Conservation (phyloP, 2,888 invertebrate genomes). For the Drosophila monieri region DNA sequence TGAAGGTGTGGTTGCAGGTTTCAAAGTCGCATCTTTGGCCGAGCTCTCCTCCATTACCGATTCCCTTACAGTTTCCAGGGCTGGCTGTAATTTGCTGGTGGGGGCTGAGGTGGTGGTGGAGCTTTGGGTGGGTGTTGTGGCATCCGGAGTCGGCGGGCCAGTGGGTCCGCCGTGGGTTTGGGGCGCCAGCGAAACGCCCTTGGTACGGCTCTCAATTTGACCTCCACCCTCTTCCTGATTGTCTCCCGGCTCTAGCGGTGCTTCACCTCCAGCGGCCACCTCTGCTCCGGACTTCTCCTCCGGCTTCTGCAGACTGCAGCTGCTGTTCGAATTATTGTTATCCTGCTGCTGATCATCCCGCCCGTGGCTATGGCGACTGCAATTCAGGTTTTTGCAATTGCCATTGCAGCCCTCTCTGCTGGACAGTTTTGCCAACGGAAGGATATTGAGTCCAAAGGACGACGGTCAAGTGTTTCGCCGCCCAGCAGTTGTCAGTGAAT, state of each 20-base stretch:
- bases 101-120: slow-evolving; percentile 2
- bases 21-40: slow-evolving; percentile 23
- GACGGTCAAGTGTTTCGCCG: slow-evolving; percentile 63
- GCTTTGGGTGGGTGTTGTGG: not conserved
- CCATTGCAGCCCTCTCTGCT: slow-evolving; percentile 65
- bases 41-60: slow-evolving; percentile 36
- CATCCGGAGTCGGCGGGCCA: slow-evolving; percentile 81
- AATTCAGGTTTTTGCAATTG: slow-evolving; percentile 76
- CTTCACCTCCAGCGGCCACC: slow-evolving; percentile 1
- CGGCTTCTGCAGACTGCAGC: slow-evolving; percentile 49
- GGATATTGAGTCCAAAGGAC: not conserved
- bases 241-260: slow-evolving; percentile 51
- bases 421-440: slow-evolving; percentile 19
- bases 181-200: slow-evolving; percentile 84
- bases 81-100: slow-evolving; percentile 32
- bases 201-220: slow-evolving; percentile 82
- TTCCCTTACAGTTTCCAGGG: slow-evolving; percentile 60
- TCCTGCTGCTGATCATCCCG: slow-evolving; percentile 52
- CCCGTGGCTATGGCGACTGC: slow-evolving; percentile 61
- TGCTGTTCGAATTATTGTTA: slow-evolving; percentile 68
- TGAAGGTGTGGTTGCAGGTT: slow-evolving; percentile 23
- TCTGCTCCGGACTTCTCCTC: slow-evolving; percentile 7
- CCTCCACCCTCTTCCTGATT: slow-evolving; percentile 68
- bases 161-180: slow-evolving; percentile 84
- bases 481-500: slow-evolving; percentile 81